Percentiles rank a stretch among this genome's conserved stretches.
Evolutionary conservation across 2,113 vertebrate genomes (phyloP).

Genomic region (Myiagra hebetior): DNA sequence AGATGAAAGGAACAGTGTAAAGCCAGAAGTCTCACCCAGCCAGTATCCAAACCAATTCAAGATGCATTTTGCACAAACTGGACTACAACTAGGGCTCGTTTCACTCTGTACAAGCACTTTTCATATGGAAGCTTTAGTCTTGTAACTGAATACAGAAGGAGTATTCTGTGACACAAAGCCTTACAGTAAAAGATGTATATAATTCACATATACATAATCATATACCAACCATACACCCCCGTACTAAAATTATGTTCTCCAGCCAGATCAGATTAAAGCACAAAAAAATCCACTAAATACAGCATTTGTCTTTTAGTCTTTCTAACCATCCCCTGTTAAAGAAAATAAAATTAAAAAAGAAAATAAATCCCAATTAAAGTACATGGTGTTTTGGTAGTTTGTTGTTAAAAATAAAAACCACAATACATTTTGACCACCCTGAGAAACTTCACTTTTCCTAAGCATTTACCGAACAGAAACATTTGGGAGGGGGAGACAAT

Average conservation of each 20-base stretch:
- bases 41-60: conserved; percentile 10
- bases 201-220: background rate
- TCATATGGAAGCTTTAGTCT: conserved; percentile 23
- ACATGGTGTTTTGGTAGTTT: background rate
- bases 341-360: background rate
- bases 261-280: conserved; percentile 24
- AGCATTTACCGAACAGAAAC: conserved; percentile 62
- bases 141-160: background rate
- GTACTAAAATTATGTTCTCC: background rate
- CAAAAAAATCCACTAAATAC: conserved; percentile 30
- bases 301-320: conserved; percentile 41
- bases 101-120: background rate
- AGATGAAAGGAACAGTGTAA: conserved; percentile 51
- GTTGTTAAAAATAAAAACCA: background rate
- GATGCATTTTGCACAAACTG: conserved; percentile 15
- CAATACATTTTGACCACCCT: conserved; percentile 43
- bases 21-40: conserved; percentile 40
- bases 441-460: conserved; percentile 54
- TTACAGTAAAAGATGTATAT: background rate
- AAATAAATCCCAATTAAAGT: background rate
- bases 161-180: background rate
- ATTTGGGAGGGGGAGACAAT: conserved; percentile 60
- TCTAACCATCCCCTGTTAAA: background rate
- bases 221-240: background rate
- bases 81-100: conserved; percentile 24